Base-by-base conservation (phyloP, 2,797 vertebrate species). In the Neosalanx taihuensis region DNA sequence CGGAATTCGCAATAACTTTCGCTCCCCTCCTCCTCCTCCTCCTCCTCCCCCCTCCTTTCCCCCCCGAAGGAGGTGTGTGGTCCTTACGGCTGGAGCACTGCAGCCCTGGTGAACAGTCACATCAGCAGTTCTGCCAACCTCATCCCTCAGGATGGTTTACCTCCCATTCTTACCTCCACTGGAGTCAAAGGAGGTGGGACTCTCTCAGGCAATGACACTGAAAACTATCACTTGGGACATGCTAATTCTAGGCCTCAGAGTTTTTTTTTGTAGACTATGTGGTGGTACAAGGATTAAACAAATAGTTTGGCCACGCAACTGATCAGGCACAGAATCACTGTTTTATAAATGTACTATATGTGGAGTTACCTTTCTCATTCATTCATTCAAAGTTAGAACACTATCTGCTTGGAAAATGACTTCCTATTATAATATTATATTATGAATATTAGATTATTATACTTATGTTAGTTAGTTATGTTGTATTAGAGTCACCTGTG, bases 151-250 rank as follows among this genome's bases (percentile, higher is more conserved):
- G 94, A 96, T 64, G 97, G 97, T 26, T 95, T 99, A 80, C 98
- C 98, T 64, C 98, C 98, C 51, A 99, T 99, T 85, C 97, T 99
- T 75, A 99, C 98, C 82, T 98, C 98, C 79, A 98, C 97, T n/a
- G 98, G 97, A 64, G 95, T 99, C 79, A 99, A 99, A 95, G 98
- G 98, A 95, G 98, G 98, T 98, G 88, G 83, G 86, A 75, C 23
- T 56, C 51, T 26, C 18, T n/a, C 31, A 51, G 51, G 26, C 53
- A 77, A 29, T 30, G n/a, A 35, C 61, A 64, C 31, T 37, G 31
- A 31, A 33, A 17, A 62, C 31, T 6, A 5, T 20, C 6, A 58
- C 56, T 10, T 20, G 2, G n/a, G 26, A 41, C 23, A 26, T 20
- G n/a, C 63, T 65, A 65, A 37, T 37, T 46, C 35, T 65, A n/a